Evolutionary conservation across 1,140 invertebrate genomes (phyloP), one percentile per base, ranked within the genome.

Genomic region (Ditylenchus dipsaci): DNA sequence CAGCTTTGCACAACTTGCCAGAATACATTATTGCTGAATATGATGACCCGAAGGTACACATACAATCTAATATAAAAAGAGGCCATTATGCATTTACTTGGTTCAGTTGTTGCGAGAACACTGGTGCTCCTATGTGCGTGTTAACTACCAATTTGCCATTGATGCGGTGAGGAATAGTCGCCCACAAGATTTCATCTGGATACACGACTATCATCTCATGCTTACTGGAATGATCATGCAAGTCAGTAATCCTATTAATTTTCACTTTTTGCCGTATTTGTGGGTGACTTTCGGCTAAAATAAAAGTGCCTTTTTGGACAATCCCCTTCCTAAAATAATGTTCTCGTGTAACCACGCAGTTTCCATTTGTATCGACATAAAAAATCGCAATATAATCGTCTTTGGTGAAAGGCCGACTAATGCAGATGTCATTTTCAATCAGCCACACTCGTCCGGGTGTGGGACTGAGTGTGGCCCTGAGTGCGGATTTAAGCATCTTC

Each of bases 11-110:
- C 71, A 83, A 83, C 62, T 71, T 82, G 11, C 73, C 77, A n/a
- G 80, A 82, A 49, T 83, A 83, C 74, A 82, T 82, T 67, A 69
- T 79, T n/a, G 59, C 74, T n/a, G 79, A 81, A 23, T 82, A 82
- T 64, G 69, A 79, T 38, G 80, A 82, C 47, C 49, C 74, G 5
- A 74, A 56, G 30, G 60, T 63, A 7, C 53, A 56, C 23, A 38
- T 5, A 38, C 8, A 11, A 13, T 65, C 11, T 15, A 60, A 38
- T 7, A 15, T 30, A 42, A 1, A 9, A n/a, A 59, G 11, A 19
- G 21, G 21, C 9, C 59, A 63, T 19, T 1, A 13, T 59, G 23
- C n/a, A n/a, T n/a, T n/a, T n/a, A n/a, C n/a, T 38, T 38, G 33
- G 49, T 65, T 68, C 29, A 76, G 69, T 45, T 72, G 23, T 63